These are phyloP conservation scores for Lomographa bimaculata DNA, from an alignment of 2,888 invertebrate genomes.

Conservation along the genomic window DNA sequence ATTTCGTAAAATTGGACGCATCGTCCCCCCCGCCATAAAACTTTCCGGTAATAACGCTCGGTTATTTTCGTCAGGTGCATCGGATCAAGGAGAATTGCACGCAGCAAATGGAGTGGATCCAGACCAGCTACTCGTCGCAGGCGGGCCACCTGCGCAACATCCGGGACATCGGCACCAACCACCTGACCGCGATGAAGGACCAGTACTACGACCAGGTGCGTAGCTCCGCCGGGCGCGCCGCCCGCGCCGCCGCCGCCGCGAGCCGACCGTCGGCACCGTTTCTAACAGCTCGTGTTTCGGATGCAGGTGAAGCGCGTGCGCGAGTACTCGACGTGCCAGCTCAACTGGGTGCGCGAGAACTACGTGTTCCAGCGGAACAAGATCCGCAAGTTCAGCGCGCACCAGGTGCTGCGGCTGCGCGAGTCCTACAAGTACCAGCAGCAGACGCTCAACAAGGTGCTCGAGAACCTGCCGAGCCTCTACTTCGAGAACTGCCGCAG, in stretches of 20 bases:
- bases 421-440: slow-evolving; percentile 98
- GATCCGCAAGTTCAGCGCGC: slow-evolving; percentile 96
- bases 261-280: slow-evolving; percentile 51
- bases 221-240: neutral
- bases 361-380: slow-evolving; percentile 97
- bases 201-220: slow-evolving; percentile 95
- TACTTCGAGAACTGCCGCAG: slow-evolving; percentile 97
- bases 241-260: neutral
- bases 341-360: slow-evolving; percentile 97
- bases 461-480: slow-evolving; percentile 95
- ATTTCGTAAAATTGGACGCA: too few species aligned
- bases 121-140: slow-evolving; percentile 95
- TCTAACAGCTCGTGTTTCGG: slow-evolving; percentile 13
- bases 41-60: too few species aligned
- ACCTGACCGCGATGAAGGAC: slow-evolving; percentile 92
- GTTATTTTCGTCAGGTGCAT: slow-evolving; percentile 85
- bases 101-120: slow-evolving; percentile 97
- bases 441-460: slow-evolving; percentile 95
- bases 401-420: slow-evolving; percentile 93
- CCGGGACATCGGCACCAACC: slow-evolving; percentile 95
- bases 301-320: slow-evolving; percentile 93
- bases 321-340: slow-evolving; percentile 95
- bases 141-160: slow-evolving; percentile 94
- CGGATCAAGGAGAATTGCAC: slow-evolving; percentile 96
- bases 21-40: too few species aligned